A percentile compares a stretch with the other conserved stretches of the same genome.
phyloP scores from a whole-genome alignment of 2,113 vertebrate species.

The human region DNA sequence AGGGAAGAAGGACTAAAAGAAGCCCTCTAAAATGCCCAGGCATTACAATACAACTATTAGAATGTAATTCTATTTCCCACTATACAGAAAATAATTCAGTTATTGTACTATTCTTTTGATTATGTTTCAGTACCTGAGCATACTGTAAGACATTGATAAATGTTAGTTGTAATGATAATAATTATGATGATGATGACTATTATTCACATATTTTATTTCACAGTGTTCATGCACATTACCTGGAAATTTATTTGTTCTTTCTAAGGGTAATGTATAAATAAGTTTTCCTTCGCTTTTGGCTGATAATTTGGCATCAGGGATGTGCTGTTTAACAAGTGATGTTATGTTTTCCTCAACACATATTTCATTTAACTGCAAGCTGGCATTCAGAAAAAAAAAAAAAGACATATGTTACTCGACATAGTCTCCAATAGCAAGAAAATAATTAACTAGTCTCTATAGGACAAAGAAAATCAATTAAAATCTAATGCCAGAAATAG shows the following conservation, averaged over 20 bases:
- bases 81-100: neutral
- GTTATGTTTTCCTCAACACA: conserved; percentile 82
- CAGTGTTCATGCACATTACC: conserved; percentile 75
- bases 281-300: conserved; percentile 87
- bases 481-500: neutral
- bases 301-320: conserved; percentile 86
- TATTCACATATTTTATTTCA: neutral
- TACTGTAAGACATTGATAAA: neutral
- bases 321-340: conserved; percentile 84
- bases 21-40: neutral
- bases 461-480: neutral
- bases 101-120: neutral
- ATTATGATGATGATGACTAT: neutral
- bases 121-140: neutral
- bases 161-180: neutral
- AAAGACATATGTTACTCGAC: neutral
- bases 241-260: conserved; percentile 88
- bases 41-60: neutral
- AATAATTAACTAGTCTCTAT: neutral
- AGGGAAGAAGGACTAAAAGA: neutral
- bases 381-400: conserved; percentile 60
- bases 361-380: conserved; percentile 86
- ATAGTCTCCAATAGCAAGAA: neutral
- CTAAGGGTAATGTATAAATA: conserved; percentile 89
- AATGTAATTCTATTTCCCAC: neutral